A percentile compares a stretch with the other conserved stretches of the same genome.
Conservation (phyloP, 2,888 invertebrate species). For the Drosophila leonis region DNA sequence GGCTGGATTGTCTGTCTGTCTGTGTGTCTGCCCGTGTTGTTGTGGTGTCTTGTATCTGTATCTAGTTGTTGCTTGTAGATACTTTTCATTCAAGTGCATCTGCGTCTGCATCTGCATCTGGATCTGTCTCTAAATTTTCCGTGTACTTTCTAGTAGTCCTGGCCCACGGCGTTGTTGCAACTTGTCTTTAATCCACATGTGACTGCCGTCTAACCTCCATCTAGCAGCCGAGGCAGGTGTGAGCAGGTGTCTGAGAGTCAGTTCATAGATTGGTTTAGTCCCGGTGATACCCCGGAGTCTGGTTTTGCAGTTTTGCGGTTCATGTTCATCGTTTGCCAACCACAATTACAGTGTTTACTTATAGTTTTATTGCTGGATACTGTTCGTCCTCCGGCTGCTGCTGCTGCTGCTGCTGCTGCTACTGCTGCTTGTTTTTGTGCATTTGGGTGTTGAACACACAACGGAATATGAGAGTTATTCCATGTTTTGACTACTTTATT, state of each 20-base stretch:
- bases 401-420: background rate
- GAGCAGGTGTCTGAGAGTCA: slow-evolving; percentile 13
- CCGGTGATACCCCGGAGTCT: slow-evolving; percentile 24
- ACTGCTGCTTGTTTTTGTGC: background rate
- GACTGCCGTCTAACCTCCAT: slow-evolving; percentile 17
- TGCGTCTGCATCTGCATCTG: slow-evolving; percentile 3
- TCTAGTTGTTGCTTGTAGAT: slow-evolving; percentile 25
- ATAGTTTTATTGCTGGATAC: slow-evolving; percentile 46
- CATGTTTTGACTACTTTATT: slow-evolving; percentile 26
- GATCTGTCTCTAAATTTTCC: slow-evolving; percentile 13
- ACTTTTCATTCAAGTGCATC: slow-evolving; percentile 35
- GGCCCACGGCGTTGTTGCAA: slow-evolving; percentile 51
- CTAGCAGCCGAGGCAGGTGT: slow-evolving; percentile 45
- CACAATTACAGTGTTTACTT: slow-evolving; percentile 62
- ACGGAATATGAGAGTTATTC: slow-evolving; percentile 14
- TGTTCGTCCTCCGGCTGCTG: background rate
- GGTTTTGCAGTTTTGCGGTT: slow-evolving; percentile 47
- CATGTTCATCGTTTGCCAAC: slow-evolving; percentile 46
- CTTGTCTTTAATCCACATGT: slow-evolving; percentile 57
- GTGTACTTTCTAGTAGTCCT: slow-evolving; percentile 23
- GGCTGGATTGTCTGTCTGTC: slow-evolving; percentile 12
- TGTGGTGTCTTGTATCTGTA: slow-evolving; percentile 22
- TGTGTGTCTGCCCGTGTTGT: background rate
- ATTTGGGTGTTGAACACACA: slow-evolving; percentile 21
- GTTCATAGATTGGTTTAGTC: slow-evolving; percentile 14